A percentile compares a stretch with the other conserved stretches of the same genome.
These are phyloP conservation scores for Electrona antarctica DNA, from an alignment of 2,113 vertebrate species.

Conservation along the genomic window DNA sequence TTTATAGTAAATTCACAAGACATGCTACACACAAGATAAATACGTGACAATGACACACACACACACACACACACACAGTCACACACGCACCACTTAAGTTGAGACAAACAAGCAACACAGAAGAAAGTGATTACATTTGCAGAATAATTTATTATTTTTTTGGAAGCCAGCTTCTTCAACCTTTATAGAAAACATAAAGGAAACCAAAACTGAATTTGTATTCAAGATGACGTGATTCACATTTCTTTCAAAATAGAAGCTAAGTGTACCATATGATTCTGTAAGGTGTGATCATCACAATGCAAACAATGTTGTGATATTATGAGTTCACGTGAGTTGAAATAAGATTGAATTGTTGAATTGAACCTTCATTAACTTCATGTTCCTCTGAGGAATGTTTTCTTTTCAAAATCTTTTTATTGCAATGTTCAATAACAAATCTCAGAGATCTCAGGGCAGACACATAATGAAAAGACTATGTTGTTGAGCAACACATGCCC, in stretches of 20 bases:
- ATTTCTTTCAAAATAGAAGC: slow-evolving; percentile 26
- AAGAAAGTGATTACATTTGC: slow-evolving; percentile 20
- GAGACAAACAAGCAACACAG: background rate
- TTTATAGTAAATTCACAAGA: no score
- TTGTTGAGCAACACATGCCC: no score
- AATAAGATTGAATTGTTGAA: background rate
- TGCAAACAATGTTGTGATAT: slow-evolving; percentile 25
- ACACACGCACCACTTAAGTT: no score
- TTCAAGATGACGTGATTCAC: background rate
- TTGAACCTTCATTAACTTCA: background rate
- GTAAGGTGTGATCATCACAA: background rate
- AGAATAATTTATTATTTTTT: slow-evolving; percentile 59
- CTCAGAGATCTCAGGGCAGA: background rate
- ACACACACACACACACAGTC: no score
- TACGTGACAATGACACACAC: no score
- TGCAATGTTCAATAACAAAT: slow-evolving; percentile 11
- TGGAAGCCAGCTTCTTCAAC: slow-evolving; percentile 73
- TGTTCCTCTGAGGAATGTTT: slow-evolving; percentile 18
- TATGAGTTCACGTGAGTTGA: background rate
- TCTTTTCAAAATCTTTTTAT: no score
- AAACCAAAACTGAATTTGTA: slow-evolving; percentile 2
- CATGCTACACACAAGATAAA: no score
- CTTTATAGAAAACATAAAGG: slow-evolving; percentile 45
- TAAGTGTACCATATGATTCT: slow-evolving; percentile 10
- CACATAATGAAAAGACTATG: slow-evolving; percentile 30